Evolutionary conservation across 2,797 vertebrate species (phyloP), one percentile per base, ranked within the genome.

Genomic region (Mormyrus hasselquistii): DNA sequence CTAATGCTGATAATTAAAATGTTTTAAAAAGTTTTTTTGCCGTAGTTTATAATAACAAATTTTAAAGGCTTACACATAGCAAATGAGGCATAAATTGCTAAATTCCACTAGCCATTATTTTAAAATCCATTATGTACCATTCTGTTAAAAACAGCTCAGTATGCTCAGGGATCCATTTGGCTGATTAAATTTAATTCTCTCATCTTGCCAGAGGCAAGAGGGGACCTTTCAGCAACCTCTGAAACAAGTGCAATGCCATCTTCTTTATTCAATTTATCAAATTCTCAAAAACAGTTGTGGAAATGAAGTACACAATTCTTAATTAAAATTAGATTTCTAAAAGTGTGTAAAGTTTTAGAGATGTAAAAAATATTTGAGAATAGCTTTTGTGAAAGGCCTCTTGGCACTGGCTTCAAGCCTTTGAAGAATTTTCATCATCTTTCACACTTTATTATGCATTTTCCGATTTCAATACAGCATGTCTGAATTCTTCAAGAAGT

Each of bases 51-150:
- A 79, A 41, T 44, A 3, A 41, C 41, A 44, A 29, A 49, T 84
- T 84, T 84, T n/a, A 22, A 52, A 84, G 82, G 47, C 82, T 84
- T 19, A 44, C 10, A 49, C 82, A 1, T 49, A 49, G 82, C n/a
- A 49, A 84, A 84, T 52, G 47, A 84, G n/a, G 82, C 47, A 52
- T 49, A 84, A 50, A 44, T n/a, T n/a, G 41, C 47, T 12, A 84
- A 84, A 84, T 84, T 84, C 82, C n/a, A 84, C 47, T 84, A 47
- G 47, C 3, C 47, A 22, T 84, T 84, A 50, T 84, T 84, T 84
- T 84, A 84, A 84, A 84, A 50, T 49, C n/a, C 44, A 84, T 84
- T 25, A 84, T 49, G 82, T 84, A 29, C 9, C n/a, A 52, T 84
- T 10, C 82, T 22, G 44, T 52, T 22, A 49, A 22, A 16, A 47